A percentile compares a stretch with the other conserved stretches of the same genome.
Evolutionary conservation across 1,140 invertebrate species (phyloP).

Genomic region (Achroia grisella): DNA sequence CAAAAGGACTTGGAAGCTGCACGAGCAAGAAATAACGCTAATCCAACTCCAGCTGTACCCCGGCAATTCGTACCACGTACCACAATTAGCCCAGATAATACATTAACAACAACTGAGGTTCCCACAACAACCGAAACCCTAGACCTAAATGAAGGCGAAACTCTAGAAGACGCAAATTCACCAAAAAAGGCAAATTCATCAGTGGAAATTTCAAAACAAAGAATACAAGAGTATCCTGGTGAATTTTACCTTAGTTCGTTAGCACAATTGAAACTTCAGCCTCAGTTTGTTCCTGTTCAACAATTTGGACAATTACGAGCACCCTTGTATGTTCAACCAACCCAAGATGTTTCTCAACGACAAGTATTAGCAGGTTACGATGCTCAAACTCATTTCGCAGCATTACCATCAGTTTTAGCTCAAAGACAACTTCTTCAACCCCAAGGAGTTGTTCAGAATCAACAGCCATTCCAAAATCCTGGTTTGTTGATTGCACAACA

Average conservation of each 20-base stretch:
- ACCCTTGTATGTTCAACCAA: slow-evolving; percentile 36
- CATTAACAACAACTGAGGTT: slow-evolving; percentile 28
- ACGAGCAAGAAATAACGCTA: slow-evolving; percentile 23
- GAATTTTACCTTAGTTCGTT: slow-evolving; percentile 51
- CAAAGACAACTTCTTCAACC: slow-evolving; percentile 39
- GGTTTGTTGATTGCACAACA: neutral
- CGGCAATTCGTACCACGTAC: slow-evolving; percentile 39
- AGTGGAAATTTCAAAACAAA: slow-evolving; percentile 57
- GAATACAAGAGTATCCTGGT: slow-evolving; percentile 53
- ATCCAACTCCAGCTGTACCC: slow-evolving; percentile 35
- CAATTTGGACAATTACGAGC: slow-evolving; percentile 43
- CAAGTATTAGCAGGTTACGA: slow-evolving; percentile 32
- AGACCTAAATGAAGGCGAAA: slow-evolving; percentile 46
- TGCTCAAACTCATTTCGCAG: slow-evolving; percentile 50
- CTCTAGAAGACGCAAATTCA: slow-evolving; percentile 27
- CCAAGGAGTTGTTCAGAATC: slow-evolving; percentile 29
- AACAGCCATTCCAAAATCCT: neutral
- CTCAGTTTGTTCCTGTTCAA: slow-evolving; percentile 37
- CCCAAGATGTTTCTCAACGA: slow-evolving; percentile 17
- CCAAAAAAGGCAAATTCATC: slow-evolving; percentile 33
- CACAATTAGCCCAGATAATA: slow-evolving; percentile 18
- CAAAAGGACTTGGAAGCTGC: slow-evolving; percentile 44
- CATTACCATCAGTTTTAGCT: slow-evolving; percentile 50
- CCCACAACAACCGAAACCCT: slow-evolving; percentile 35
- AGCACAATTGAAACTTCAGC: slow-evolving; percentile 46